These are phyloP conservation scores for Atopsyche davidsoni DNA, from an alignment of 1,140 invertebrate species.

Conservation along the genomic window DNA sequence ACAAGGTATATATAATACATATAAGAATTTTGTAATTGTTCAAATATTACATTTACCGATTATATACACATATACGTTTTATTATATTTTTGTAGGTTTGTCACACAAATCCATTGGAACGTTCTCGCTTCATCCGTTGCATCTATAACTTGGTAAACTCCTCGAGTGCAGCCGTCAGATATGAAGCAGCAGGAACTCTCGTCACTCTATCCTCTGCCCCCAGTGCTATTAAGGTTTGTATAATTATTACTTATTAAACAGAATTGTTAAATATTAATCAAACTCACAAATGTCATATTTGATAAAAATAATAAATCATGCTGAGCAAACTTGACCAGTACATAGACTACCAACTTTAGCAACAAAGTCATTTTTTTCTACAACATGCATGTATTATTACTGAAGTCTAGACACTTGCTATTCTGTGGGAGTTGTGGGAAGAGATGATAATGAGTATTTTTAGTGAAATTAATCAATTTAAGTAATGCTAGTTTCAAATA, in stretches of 20 bases:
- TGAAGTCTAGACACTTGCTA: no score
- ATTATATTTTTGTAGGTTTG: constrained; percentile 64
- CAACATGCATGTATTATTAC: no score
- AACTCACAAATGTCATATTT: not conserved
- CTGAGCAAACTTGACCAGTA: no score
- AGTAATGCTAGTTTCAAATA: no score
- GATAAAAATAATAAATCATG: no score
- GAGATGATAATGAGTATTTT: no score
- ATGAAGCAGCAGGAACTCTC: constrained; percentile 99
- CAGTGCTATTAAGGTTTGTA: constrained; percentile 83
- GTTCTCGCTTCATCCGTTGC: constrained; percentile 94
- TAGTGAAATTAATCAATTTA: no score
- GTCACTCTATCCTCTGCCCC: constrained; percentile 96
- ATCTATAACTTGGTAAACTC: constrained; percentile 98
- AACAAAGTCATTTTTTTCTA: not conserved
- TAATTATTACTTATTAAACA: no score
- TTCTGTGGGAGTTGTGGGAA: no score
- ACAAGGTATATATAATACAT: constrained; percentile 70
- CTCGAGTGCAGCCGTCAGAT: constrained; percentile 90
- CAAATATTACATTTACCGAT: not conserved
- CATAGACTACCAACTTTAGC: no score
- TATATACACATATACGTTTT: not conserved
- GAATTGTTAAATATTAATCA: constrained; percentile 1
- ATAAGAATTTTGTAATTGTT: not conserved
- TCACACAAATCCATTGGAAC: constrained; percentile 93